Base-by-base conservation (phyloP, 2,113 vertebrate species). In the Marmota flaviventris region DNA sequence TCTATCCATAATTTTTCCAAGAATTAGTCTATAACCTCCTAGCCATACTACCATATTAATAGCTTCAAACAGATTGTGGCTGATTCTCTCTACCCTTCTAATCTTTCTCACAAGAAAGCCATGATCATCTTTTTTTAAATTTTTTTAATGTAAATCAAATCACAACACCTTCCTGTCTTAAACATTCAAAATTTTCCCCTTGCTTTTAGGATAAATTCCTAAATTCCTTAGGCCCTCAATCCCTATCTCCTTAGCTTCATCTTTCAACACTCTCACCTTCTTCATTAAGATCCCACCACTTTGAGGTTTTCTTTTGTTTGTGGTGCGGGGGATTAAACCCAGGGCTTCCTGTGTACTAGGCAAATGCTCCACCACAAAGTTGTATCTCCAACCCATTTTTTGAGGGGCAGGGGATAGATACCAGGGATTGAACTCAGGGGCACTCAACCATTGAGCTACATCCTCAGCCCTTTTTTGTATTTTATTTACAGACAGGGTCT, bases 101-200 rank as follows among this genome's bases (percentile, higher is more conserved):
- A 79, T 73, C n/a, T 69, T 86, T 90, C 45, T 51, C 58, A 61
- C 78, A 92, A 22, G 85, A 90, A 95, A 90, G 39, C 34, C 58
- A 81, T 22, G 85, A 51, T 90, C 45, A 89, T 67, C 6, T 93
- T 78, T n/a, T 14, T 37, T 51, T 56, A 29, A 65, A 51, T 45
- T 84, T 84, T 67, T 42, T 1, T 24, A 53, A 63, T 37, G 11
- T 25, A 91, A 72, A 73, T 85, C 27, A 93, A 39, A 90, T 90
- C 82, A 93, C 11, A 93, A 6, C 58, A 95, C 48, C 20, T 93
- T 93, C 22, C 34, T 53, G 20, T 82, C 69, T 88, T 70, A 61
- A 61, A 82, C 17, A 87, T 85, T 92, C 37, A 48, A n/a, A 94
- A 5, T 0, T 96, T 96, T 92, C 61, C 76, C 13, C 4, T 69